Conservation (phyloP, 2,113 vertebrate genomes). For the Canis aureus region DNA sequence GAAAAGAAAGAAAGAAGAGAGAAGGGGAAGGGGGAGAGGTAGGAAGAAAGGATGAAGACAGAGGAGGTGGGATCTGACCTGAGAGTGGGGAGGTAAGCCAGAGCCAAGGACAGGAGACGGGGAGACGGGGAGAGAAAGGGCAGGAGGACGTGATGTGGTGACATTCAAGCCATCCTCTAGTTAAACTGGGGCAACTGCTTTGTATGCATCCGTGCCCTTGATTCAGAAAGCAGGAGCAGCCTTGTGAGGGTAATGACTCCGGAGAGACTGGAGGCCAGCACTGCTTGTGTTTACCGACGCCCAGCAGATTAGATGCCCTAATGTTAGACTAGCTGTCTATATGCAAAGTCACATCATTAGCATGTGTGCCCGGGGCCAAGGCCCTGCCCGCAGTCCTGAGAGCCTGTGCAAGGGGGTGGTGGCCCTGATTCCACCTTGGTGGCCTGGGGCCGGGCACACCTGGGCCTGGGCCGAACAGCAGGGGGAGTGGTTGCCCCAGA, state of each 20-base stretch:
- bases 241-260: not conserved
- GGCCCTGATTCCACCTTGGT: not conserved
- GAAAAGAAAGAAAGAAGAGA: not conserved
- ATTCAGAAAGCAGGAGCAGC: not conserved
- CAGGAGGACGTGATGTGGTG: not conserved
- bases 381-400: not conserved
- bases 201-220: not conserved
- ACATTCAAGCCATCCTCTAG: not conserved
- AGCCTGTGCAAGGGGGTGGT: not conserved
- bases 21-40: not conserved
- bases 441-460: not conserved
- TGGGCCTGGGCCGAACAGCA: not conserved
- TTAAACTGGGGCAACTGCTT: constrained; percentile 22
- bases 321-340: constrained; percentile 47
- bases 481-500: not conserved
- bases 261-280: not conserved
- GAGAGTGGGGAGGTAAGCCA: not conserved
- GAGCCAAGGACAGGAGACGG: not conserved
- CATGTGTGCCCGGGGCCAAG: not conserved
- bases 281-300: not conserved
- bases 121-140: not conserved
- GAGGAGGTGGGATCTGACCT: not conserved
- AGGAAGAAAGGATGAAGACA: not conserved
- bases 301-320: not conserved
- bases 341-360: constrained; percentile 42